Evolutionary conservation across 2,113 vertebrate genomes (phyloP), one percentile per base, ranked within the genome.

Genomic region (Bambusicola thoracicus): DNA sequence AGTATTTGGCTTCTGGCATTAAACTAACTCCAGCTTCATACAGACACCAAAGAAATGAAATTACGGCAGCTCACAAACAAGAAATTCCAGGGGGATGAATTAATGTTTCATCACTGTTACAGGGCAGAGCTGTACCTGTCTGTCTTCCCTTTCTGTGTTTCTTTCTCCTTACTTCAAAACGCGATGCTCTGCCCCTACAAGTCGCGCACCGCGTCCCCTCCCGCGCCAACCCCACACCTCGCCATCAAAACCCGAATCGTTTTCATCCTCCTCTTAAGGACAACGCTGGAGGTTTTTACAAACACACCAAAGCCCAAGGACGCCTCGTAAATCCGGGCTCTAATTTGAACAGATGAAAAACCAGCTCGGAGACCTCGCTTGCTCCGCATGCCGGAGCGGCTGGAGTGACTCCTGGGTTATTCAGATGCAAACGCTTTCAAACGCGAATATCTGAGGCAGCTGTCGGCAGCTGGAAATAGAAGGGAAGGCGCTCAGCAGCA

Each of bases 1-100:
- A 89, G 93, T 92, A 90, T 90, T 96, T 94, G 93, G 89, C 94
- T 93, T 72, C 90, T 95, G 91, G 93, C 93, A 32, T 81, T 87
- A 86, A 75, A 63, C 87, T 89, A 85, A 76, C 93, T 78, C 73
- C 6, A 90, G 91, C 77, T 87, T 96, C 95, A 34, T 83, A 94
- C 87, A 97, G 91, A 95, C 93, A 96, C 89, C 85, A 41, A 92
- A 95, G 94, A 95, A 95, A 96, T 88, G 90, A 94, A 90, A 97
- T 91, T 91, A 90, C 14, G 48, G 93, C 66, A 86, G 93, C 85
- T 75, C 82, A 94, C 93, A 94, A 94, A 95, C 87, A 96, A 95
- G 93, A 65, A 92, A 94, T 92, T 97, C 96, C 93, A 91, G 79
- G 62, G 94, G 94, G 91, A 90, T 81, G 91, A 88, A 94, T 96